Base-by-base conservation (phyloP, 2,113 vertebrate species). In the Drymodes brunneopygia region DNA sequence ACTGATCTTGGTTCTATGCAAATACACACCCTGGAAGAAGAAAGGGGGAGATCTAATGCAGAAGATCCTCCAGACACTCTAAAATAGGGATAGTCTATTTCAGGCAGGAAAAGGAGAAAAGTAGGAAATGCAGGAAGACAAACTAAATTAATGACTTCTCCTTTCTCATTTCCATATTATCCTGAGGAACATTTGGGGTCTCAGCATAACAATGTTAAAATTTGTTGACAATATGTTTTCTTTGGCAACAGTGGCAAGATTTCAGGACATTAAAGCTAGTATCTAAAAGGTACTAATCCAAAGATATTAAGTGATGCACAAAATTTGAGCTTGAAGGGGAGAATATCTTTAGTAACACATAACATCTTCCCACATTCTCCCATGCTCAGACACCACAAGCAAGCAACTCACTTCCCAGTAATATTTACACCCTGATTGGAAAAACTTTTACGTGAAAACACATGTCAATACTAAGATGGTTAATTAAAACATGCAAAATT, bases 401-500 rank as follows among this genome's bases (percentile, higher is more conserved):
- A 95, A 72, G 21, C 12, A 61, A 36, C 25, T 83, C 0, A n/a
- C 56, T 87, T 88, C 35, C 75, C 92, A n/a, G 38, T 42, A 92
- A 58, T 62, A 81, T 56, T 70, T 85, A 73, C 38, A 62, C 13
- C 14, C 23, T 6, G 21, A 64, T 4, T 45, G 42, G 25, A 67
- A 78, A 90, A 82, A n/a, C 35, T 47, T 66, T 11, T 22, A 65
- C 45, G 33, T 69, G 18, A 60, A 88, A 88, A 77, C 17, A 25
- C 35, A 66, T 7, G 23, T 25, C 60, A 86, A 1, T 77, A 51
- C 23, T 54, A 65, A 51, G 47, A 27, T 24, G 15, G 33, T 61
- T 93, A 95, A 93, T 90, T 62, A 91, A 86, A 93, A 92, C 58
- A 93, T 1, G 15, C 74, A 93, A 90, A 91, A 96, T 60, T 85